Evolutionary conservation across 2,888 invertebrate species (phyloP).

Genomic region (Cataglyphis albicans): DNA sequence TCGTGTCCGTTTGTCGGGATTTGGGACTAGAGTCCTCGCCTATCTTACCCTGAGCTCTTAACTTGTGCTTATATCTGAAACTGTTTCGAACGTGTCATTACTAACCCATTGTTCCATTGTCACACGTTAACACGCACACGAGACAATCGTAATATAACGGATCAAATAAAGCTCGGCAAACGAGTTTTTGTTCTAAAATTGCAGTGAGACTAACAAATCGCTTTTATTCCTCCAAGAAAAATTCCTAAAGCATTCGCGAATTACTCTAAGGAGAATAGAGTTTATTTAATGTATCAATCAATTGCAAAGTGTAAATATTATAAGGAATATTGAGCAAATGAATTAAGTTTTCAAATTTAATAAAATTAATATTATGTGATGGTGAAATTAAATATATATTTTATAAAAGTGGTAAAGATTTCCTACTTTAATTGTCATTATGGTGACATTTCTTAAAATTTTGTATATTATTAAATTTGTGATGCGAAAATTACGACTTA

Average conservation of each 20-base stretch:
- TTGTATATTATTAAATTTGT: neutral
- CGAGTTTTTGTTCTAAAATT: constrained; percentile 44
- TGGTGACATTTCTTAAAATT: neutral
- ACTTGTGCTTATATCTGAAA: constrained; percentile 73
- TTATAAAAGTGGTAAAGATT: neutral
- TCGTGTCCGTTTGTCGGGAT: constrained; percentile 50
- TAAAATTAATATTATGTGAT: neutral
- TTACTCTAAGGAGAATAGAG: neutral
- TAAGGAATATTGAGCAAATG: neutral
- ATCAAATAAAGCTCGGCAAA: constrained; percentile 39
- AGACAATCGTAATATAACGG: constrained; percentile 48
- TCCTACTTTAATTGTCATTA: neutral
- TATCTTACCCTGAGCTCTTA: constrained; percentile 68
- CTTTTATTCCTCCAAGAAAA: constrained; percentile 13
- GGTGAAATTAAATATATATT: neutral
- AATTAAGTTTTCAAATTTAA: neutral
- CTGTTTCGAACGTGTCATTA: constrained; percentile 73
- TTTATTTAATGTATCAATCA: neutral
- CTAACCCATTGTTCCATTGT: constrained; percentile 74
- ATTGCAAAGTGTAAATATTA: neutral
- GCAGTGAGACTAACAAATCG: constrained; percentile 51
- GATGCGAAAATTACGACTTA: constrained; percentile 12
- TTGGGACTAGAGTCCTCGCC: constrained; percentile 63
- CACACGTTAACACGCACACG: constrained; percentile 60
- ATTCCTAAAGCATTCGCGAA: neutral